Conservation (phyloP, 2,888 invertebrate genomes). For the Phymatocera aterrima region DNA sequence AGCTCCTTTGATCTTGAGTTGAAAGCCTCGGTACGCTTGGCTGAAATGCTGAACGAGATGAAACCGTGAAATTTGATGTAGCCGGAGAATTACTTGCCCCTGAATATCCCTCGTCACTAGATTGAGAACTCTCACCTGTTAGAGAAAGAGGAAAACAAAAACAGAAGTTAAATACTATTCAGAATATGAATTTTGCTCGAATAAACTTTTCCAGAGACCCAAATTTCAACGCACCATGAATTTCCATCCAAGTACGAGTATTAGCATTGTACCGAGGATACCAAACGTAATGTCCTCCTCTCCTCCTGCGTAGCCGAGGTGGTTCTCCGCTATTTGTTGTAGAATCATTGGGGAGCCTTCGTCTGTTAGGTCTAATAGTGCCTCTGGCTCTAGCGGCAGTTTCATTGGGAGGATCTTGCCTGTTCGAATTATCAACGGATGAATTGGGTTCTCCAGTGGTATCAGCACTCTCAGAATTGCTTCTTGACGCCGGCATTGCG, state of each 20-base stretch:
- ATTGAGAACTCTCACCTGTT: constrained; percentile 60
- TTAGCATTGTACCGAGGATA: constrained; percentile 48
- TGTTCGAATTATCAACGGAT: not conserved
- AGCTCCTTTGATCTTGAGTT: constrained; percentile 66
- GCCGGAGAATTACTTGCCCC: constrained; percentile 52
- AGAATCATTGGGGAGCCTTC: constrained; percentile 49
- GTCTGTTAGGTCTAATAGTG: constrained; percentile 50
- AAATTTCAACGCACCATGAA: constrained; percentile 41
- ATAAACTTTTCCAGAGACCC: not conserved
- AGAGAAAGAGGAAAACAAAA: not conserved
- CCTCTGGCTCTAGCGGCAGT: constrained; percentile 30
- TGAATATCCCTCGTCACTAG: constrained; percentile 61
- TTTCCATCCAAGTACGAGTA: constrained; percentile 49
- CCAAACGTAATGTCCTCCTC: constrained; percentile 36
- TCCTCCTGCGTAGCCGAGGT: constrained; percentile 30
- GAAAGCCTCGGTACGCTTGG: constrained; percentile 60
- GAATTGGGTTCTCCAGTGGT: not conserved
- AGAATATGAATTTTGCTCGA: not conserved
- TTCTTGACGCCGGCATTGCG: not conserved
- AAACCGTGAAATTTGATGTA: constrained; percentile 63
- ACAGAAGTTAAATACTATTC: not conserved
- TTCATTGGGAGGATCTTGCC: constrained; percentile 25
- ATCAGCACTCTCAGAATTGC: not conserved
- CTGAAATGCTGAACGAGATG: constrained; percentile 70
- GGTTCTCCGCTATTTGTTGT: constrained; percentile 13